Evolutionary conservation across 2,888 invertebrate species (phyloP), one percentile per base, ranked within the genome.

Genomic region (Hypena proboscidalis): DNA sequence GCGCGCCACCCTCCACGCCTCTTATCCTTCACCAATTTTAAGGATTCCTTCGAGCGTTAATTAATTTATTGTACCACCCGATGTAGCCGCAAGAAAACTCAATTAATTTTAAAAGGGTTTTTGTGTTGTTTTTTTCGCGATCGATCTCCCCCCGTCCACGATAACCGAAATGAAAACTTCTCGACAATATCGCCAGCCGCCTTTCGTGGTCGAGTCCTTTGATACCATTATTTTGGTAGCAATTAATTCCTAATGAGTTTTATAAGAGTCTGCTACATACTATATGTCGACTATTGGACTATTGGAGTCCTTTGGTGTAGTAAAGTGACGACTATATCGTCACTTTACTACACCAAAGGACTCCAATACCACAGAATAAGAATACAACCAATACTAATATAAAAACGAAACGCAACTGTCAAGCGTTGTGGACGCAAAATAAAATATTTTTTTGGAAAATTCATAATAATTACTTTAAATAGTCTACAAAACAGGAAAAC

Each of bases 51-150:
- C 74, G 75, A 88, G 87, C 90, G 87, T 86, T 90, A 89, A 90
- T 90, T 89, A 90, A 90, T 90, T 90, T 88, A 89, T 88, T 89
- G 87, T 87, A 88, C 82, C 82, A 72, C 77, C 73, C 82, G 80
- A 85, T 87, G 87, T 89, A 84, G 84, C 89, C 86, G 80, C 89
- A 89, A 89, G 89, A 89, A 90, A 90, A 90, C 89, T 90, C 90
- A 90, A 90, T 90, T 90, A 90, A 90, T 90, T 89, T 89, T 90
- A 87, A 90, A 90, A 90, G 90, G 90, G 90, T 89, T 90, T 89
- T 90, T 89, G 83, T 90, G 89, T 90, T 89, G 82, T 85, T 87
- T 88, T 88, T 82, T 85, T 86, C 72, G 67, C 77, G 75, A 83
- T 82, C 81, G 76, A 76, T 74, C 68, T 67, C 67, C 42, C 52